These are phyloP conservation scores for Nomada lathburiana DNA, from an alignment of 2,888 invertebrate genomes.

Conservation along the genomic window DNA sequence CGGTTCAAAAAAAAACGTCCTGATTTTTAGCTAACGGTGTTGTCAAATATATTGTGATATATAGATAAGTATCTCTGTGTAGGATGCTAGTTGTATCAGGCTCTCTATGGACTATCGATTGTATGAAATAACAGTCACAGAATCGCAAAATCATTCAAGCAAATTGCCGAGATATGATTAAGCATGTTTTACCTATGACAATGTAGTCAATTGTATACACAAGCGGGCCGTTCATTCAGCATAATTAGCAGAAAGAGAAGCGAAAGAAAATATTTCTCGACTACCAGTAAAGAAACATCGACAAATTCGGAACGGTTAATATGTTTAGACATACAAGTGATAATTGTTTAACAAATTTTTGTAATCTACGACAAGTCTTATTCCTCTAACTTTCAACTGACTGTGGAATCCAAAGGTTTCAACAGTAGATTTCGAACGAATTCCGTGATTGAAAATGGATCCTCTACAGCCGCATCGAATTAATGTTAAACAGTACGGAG, in stretches of 20 bases:
- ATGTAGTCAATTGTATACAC: constrained; percentile 10
- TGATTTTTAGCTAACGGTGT: not conserved
- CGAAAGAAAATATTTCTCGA: not conserved
- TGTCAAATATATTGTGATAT: constrained; percentile 16
- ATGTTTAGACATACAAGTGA: too few species aligned
- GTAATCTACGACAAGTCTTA: too few species aligned
- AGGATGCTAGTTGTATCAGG: constrained; percentile 25
- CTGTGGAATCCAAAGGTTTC: too few species aligned
- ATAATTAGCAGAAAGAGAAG: constrained; percentile 10
- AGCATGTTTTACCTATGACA: constrained; percentile 38
- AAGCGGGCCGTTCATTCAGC: not conserved
- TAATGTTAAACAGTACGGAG: not conserved
- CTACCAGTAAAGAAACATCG: not conserved
- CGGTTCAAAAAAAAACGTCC: not conserved
- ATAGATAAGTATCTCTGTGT: constrained; percentile 33
- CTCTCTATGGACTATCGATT: constrained; percentile 32
- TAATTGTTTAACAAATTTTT: too few species aligned
- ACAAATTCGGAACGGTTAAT: not conserved
- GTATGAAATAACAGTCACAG: constrained; percentile 45
- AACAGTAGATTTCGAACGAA: too few species aligned
- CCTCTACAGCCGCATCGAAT: too few species aligned
- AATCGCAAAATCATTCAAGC: constrained; percentile 51
- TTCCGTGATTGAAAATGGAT: too few species aligned
- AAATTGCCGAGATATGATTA: constrained; percentile 54
- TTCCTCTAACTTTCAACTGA: too few species aligned